A percentile compares a stretch with the other conserved stretches of the same genome.
phyloP scores from a whole-genome alignment of 2,113 vertebrate genomes.

The Aix galericulata region DNA sequence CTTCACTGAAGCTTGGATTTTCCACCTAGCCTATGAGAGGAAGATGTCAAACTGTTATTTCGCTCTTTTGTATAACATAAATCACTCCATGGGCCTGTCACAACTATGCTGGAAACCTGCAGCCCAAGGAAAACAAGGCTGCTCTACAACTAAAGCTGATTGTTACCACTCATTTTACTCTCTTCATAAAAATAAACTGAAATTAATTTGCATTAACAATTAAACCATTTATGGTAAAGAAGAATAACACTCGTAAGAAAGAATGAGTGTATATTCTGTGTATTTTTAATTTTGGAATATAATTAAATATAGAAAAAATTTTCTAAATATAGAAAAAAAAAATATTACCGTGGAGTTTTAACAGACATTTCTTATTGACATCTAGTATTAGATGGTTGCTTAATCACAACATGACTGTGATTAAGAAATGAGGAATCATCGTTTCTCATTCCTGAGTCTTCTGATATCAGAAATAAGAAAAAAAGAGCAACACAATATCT shows the following conservation, averaged over 20 bases:
- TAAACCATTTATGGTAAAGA: background rate
- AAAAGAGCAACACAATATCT: background rate
- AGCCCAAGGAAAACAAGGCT: background rate
- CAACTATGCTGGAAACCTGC: background rate
- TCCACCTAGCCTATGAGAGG: background rate
- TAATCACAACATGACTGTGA: background rate
- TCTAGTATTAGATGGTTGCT: background rate
- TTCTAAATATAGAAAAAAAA: too few relatives aligned
- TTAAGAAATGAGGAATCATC: too few relatives aligned
- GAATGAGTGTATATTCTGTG: background rate
- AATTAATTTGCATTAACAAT: background rate
- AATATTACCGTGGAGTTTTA: background rate
- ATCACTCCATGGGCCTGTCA: background rate
- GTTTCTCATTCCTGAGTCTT: background rate
- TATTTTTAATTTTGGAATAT: slow-evolving; percentile 3
- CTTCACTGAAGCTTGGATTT: slow-evolving; percentile 5
- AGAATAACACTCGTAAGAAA: background rate
- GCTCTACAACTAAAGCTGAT: background rate
- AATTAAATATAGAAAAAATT: too few relatives aligned
- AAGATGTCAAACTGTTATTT: slow-evolving; percentile 27
- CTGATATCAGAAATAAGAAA: background rate
- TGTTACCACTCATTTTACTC: background rate
- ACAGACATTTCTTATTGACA: background rate
- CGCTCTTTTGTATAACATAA: background rate
- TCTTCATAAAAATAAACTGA: background rate